Evolutionary conservation across 2,888 invertebrate genomes (phyloP).

Genomic region (Chamaedrilus cognettii): DNA sequence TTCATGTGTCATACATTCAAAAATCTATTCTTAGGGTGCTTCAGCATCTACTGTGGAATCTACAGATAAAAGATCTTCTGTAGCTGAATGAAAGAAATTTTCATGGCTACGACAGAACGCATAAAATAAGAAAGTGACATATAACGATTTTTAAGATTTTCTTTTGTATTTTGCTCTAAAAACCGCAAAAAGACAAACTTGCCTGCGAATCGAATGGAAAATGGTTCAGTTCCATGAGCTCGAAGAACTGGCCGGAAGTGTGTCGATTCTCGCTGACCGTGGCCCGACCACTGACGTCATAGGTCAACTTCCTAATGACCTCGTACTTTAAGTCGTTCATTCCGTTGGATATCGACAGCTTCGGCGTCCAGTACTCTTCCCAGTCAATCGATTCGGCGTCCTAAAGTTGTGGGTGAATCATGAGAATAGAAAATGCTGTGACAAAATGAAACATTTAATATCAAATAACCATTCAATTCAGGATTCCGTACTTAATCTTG

Average conservation of each 20-base stretch:
- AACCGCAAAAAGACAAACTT: not conserved
- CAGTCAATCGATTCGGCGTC: not conserved
- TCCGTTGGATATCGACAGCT: conserved; percentile 34
- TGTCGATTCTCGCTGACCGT: conserved; percentile 33
- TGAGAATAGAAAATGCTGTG: not conserved
- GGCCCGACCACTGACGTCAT: conserved; percentile 25
- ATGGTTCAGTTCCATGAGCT: conserved; percentile 38
- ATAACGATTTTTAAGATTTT: too few relatives aligned
- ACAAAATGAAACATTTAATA: too few relatives aligned
- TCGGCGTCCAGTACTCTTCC: conserved; percentile 34
- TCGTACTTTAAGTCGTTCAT: conserved; percentile 31
- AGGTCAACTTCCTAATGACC: conserved; percentile 17
- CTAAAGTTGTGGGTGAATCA: not conserved
- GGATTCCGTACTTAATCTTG: too few relatives aligned
- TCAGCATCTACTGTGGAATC: too few relatives aligned
- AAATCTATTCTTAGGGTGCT: too few relatives aligned
- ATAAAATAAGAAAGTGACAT: too few relatives aligned
- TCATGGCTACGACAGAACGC: too few relatives aligned
- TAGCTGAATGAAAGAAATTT: too few relatives aligned
- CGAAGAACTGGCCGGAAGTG: conserved; percentile 35
- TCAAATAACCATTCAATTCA: too few relatives aligned
- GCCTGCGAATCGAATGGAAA: conserved; percentile 40
- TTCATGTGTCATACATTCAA: too few relatives aligned
- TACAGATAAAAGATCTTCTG: too few relatives aligned
- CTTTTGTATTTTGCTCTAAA: not conserved